These are phyloP conservation scores for Rattus norvegicus DNA, from an alignment of 2,113 vertebrate genomes.

Conservation along the genomic window GRCr8 NC_086029.1:91882001-91882500, in stretches of 20 bases:
- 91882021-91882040: neutral
- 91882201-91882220: neutral
- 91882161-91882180: neutral
- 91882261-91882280: neutral
- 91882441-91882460: neutral
- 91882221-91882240: neutral
- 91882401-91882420: neutral
- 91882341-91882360: neutral
- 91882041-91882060: neutral
- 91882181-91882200: neutral
- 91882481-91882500: neutral
- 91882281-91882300: neutral
- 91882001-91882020: neutral
- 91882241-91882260: neutral
- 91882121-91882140: neutral
- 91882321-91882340: neutral
- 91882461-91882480: neutral
- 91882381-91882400: neutral
- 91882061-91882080: neutral
- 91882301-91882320: neutral
- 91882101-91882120: fast-evolving
- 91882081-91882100: neutral
- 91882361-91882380: neutral
- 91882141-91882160: neutral
- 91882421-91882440: neutral